A percentile compares a stretch with the other conserved stretches of the same genome.
Evolutionary conservation across 2,113 vertebrate genomes (phyloP).

Genomic region (Spheniscus mendiculus): DNA sequence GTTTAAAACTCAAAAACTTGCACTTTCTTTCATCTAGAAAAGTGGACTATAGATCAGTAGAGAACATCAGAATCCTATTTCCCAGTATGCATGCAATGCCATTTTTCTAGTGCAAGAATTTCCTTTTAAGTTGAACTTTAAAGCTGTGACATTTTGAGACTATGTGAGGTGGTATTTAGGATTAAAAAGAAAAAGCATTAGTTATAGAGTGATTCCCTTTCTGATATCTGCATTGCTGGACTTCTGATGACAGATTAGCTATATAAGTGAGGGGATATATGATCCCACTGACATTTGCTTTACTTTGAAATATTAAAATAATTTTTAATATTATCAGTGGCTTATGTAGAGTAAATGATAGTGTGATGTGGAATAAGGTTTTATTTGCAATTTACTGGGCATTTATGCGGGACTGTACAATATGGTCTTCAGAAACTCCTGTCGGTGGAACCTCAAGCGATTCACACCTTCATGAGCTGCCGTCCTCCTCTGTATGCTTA

Average conservation of each 20-base stretch:
- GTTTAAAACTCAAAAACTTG: background rate
- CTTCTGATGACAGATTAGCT: background rate
- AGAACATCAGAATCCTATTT: background rate
- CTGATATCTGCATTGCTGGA: conserved; percentile 4
- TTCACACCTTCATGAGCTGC: background rate
- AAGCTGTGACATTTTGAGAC: conserved; percentile 11
- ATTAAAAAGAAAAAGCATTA: background rate
- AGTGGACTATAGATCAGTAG: background rate
- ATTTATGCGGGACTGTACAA: background rate
- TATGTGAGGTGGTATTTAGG: background rate
- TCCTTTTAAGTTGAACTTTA: background rate
- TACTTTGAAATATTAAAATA: background rate
- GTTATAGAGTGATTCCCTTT: background rate
- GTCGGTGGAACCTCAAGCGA: background rate
- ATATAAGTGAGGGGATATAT: background rate
- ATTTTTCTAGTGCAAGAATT: background rate
- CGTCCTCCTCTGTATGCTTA: background rate
- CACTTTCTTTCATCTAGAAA: background rate
- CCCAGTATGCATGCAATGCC: background rate
- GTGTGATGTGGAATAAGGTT: background rate
- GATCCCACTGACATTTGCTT: background rate
- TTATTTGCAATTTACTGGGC: background rate
- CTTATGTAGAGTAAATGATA: background rate
- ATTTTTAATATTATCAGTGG: background rate
- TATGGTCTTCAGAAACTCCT: background rate